These are phyloP conservation scores for Nycticryphes semicollaris DNA, from an alignment of 2,113 vertebrate genomes.

Conservation along the genomic window DNA sequence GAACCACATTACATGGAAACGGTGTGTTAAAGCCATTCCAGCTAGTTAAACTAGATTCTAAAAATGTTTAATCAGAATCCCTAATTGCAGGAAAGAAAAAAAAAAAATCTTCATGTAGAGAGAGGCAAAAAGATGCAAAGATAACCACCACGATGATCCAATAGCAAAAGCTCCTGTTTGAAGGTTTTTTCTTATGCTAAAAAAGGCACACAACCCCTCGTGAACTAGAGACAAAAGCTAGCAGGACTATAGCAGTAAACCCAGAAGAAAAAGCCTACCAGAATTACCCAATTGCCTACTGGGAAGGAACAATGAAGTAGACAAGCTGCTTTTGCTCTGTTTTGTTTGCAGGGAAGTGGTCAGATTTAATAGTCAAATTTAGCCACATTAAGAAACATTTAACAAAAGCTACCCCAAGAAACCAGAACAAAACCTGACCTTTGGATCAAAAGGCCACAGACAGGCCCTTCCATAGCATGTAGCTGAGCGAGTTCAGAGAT, in stretches of 20 bases:
- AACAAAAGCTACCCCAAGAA: conserved; percentile 76
- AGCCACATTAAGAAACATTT: conserved; percentile 75
- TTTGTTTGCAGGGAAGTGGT: conserved; percentile 71
- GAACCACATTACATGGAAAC: background rate
- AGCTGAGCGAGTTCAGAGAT: conserved; percentile 80
- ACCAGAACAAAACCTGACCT: conserved; percentile 74
- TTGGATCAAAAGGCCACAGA: conserved; percentile 74
- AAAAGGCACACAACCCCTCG: conserved; percentile 72
- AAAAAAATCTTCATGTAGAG: background rate
- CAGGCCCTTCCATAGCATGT: conserved; percentile 69
- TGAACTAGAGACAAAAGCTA: conserved; percentile 75
- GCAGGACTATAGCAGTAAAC: conserved; percentile 71
- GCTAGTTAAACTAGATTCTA: conserved; percentile 35
- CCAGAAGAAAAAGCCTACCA: conserved; percentile 69
- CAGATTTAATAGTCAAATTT: conserved; percentile 76
- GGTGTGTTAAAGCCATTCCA: conserved; percentile 34
- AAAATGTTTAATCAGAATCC: conserved; percentile 35
- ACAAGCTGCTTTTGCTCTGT: conserved; percentile 65
- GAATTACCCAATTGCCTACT: conserved; percentile 69
- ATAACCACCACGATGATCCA: conserved; percentile 55
- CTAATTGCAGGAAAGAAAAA: background rate
- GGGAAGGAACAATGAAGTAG: conserved; percentile 70
- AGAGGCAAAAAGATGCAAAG: conserved; percentile 58
- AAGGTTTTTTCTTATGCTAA: conserved; percentile 70
- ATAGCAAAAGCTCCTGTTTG: conserved; percentile 52